Conservation (phyloP, 2,888 invertebrate species). For the Marronus borbonicus region DNA sequence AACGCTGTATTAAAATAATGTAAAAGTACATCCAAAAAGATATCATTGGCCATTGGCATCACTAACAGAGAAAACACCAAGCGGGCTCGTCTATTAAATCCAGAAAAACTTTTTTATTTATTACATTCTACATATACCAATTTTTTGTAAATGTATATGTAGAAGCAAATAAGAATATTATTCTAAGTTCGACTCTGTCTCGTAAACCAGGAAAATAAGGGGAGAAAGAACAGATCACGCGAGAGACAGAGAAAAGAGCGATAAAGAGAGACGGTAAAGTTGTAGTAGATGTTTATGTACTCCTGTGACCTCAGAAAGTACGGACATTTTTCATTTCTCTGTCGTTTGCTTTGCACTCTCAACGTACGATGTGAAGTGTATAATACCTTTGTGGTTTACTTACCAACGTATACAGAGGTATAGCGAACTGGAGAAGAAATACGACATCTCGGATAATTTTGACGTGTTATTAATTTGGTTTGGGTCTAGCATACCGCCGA, state of each 20-base stretch:
- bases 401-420: background rate
- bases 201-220: conserved; percentile 32
- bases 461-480: conserved; percentile 15
- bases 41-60: no score
- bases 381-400: conserved; percentile 1
- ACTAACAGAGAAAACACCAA: no score
- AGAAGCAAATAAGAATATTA: background rate
- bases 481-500: background rate
- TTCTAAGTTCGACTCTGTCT: conserved; percentile 22
- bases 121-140: no score
- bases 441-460: background rate
- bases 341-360: conserved; percentile 24
- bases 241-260: conserved; percentile 16
- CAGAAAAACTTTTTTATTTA: no score
- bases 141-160: no score
- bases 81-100: no score
- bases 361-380: no score
- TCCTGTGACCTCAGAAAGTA: conserved; percentile 45
- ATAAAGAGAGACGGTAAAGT: conserved; percentile 26
- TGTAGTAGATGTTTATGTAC: conserved; percentile 45
- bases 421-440: background rate
- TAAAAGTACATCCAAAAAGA: no score
- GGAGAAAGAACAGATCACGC: conserved; percentile 44
- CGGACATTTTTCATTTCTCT: conserved; percentile 46
- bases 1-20: no score